Percentiles rank a stretch among this genome's conserved stretches.
Conservation (phyloP, 2,888 invertebrate species). For the Plebejus argus region DNA sequence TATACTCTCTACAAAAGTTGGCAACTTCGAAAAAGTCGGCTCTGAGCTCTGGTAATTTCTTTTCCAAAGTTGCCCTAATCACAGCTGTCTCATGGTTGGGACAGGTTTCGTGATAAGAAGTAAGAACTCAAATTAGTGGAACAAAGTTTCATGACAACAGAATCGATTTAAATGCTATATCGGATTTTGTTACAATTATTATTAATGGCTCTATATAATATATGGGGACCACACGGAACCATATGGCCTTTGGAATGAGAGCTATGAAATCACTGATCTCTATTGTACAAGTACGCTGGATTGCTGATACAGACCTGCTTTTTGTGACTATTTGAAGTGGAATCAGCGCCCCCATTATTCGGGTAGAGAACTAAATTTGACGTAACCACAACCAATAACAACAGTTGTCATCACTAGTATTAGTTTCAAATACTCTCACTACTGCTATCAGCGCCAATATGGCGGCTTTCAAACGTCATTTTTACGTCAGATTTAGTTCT, state of each 20-base stretch:
- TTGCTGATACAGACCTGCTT: too few species aligned
- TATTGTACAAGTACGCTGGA: too few species aligned
- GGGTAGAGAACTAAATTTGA: too few species aligned
- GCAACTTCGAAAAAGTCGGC: background rate
- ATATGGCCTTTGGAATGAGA: conserved; percentile 8
- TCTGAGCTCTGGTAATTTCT: background rate
- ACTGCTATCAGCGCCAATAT: too few species aligned
- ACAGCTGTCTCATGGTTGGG: background rate
- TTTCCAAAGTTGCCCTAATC: background rate
- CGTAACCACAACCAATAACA: too few species aligned
- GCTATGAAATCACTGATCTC: conserved; percentile 16
- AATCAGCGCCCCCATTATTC: too few species aligned
- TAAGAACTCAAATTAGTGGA: background rate
- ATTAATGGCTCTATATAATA: background rate
- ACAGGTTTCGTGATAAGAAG: conserved; percentile 12
- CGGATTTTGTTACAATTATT: background rate
- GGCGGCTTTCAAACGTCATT: too few species aligned
- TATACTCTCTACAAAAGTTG: background rate
- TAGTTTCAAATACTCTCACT: too few species aligned
- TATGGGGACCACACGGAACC: background rate
- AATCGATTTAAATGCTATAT: background rate
- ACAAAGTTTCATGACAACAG: background rate
- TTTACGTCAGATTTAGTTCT: too few species aligned
- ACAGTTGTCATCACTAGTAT: too few species aligned
- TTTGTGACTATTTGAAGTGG: too few species aligned